phyloP scores from a whole-genome alignment of 2,113 vertebrate genomes.

The Otolemur garnettii region DNA sequence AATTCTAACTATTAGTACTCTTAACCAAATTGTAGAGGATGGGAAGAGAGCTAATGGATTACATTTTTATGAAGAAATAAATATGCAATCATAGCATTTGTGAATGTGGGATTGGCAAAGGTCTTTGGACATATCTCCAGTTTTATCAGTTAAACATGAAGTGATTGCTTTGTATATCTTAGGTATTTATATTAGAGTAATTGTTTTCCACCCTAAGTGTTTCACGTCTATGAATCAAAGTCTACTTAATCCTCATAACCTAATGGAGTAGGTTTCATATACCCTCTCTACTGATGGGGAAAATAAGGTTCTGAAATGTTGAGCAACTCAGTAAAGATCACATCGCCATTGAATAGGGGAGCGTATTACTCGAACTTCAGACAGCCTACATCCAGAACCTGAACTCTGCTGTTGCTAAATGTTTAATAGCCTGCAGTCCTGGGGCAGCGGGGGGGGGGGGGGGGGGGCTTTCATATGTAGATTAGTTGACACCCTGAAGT shows the following conservation, averaged over 20 bases:
- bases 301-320: not conserved
- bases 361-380: not conserved
- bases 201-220: not conserved
- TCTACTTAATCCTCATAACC: not conserved
- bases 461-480: not conserved
- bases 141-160: not conserved
- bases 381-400: not conserved
- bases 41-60: not conserved
- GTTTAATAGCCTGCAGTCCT: not conserved
- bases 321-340: not conserved
- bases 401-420: not conserved
- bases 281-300: not conserved
- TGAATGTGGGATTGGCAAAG: conserved; percentile 2
- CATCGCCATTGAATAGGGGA: not conserved
- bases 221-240: not conserved
- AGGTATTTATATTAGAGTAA: not conserved
- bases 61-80: not conserved
- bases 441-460: not conserved
- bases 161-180: not conserved
- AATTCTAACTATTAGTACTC: not conserved
- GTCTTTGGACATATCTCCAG: not conserved
- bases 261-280: not conserved
- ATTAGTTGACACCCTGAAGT: not conserved
- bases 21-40: not conserved
- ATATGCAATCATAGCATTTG: not conserved